Conservation (phyloP, 2,797 vertebrate species). For the Cyprinella venusta region DNA sequence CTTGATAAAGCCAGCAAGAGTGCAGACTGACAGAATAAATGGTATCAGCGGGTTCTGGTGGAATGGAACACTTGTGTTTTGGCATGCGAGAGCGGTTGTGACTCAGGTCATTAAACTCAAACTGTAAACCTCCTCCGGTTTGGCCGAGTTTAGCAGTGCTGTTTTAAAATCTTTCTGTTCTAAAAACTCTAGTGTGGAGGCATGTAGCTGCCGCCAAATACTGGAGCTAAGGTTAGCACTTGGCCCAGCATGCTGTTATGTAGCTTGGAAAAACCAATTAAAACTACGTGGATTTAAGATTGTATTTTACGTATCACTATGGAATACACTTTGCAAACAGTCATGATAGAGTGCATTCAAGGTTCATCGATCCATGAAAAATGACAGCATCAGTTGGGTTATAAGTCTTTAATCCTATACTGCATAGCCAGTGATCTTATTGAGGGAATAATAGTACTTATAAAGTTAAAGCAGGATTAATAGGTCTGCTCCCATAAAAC, state of each 20-base stretch:
- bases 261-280: constrained; percentile 65
- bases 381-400: constrained; percentile 82
- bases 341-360: constrained; percentile 50
- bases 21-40: constrained; percentile 3
- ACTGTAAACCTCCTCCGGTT: constrained; percentile 43
- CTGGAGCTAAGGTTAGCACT: constrained; percentile 42
- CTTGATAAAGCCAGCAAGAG: not conserved
- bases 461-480: constrained; percentile 84
- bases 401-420: constrained; percentile 85
- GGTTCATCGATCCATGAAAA: constrained; percentile 72
- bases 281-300: constrained; percentile 70
- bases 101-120: constrained; percentile 35
- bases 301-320: constrained; percentile 63
- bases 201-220: constrained; percentile 55
- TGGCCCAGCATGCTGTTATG: not conserved
- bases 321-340: constrained; percentile 55
- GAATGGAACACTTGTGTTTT: not conserved
- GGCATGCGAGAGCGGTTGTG: not conserved
- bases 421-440: constrained; percentile 84
- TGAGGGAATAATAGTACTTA: constrained; percentile 85
- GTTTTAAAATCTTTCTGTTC: constrained; percentile 37
- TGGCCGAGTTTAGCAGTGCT: constrained; percentile 46
- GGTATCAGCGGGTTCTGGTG: constrained; percentile 10
- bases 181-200: constrained; percentile 55
- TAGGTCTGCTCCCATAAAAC: constrained; percentile 78